Evolutionary conservation across 2,113 vertebrate genomes (phyloP).

Genomic region (Saimiri boliviensis): DNA sequence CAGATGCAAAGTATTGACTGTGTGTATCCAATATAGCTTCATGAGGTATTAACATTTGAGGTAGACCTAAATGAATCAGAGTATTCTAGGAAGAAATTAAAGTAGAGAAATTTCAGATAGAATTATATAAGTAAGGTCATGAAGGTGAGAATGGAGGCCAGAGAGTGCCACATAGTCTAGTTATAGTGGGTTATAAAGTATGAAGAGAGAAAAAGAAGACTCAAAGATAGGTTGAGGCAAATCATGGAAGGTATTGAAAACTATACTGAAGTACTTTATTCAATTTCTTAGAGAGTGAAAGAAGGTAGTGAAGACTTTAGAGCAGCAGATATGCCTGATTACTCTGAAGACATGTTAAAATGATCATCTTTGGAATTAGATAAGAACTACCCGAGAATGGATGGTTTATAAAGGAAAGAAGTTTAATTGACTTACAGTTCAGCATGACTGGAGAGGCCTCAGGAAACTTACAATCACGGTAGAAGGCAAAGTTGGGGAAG

Average conservation of each 20-base stretch:
- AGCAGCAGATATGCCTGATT: not conserved
- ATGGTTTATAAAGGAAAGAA: too few relatives aligned
- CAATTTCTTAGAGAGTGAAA: not conserved
- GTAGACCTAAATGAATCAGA: not conserved
- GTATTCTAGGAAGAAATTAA: not conserved
- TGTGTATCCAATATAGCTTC: not conserved
- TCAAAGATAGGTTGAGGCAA: not conserved
- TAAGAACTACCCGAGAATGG: too few relatives aligned
- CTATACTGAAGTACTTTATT: not conserved
- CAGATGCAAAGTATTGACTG: not conserved
- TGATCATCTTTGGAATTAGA: not conserved
- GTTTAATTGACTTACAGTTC: too few relatives aligned
- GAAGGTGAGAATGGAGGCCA: not conserved
- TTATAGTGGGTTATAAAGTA: slow-evolving; percentile 21
- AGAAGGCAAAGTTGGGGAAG: too few relatives aligned
- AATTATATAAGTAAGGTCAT: not conserved
- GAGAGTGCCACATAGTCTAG: not conserved
- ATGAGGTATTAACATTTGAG: slow-evolving; percentile 16
- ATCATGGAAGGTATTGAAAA: not conserved
- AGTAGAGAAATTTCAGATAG: slow-evolving; percentile 22
- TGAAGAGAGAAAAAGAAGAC: not conserved
- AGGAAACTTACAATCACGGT: too few relatives aligned
- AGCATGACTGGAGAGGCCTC: too few relatives aligned
- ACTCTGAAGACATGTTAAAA: not conserved
- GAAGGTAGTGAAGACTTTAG: not conserved